Evolutionary conservation across 2,113 vertebrate species (phyloP), one percentile per base, ranked within the genome.

Genomic region (Tychaedon coryphoeus): DNA sequence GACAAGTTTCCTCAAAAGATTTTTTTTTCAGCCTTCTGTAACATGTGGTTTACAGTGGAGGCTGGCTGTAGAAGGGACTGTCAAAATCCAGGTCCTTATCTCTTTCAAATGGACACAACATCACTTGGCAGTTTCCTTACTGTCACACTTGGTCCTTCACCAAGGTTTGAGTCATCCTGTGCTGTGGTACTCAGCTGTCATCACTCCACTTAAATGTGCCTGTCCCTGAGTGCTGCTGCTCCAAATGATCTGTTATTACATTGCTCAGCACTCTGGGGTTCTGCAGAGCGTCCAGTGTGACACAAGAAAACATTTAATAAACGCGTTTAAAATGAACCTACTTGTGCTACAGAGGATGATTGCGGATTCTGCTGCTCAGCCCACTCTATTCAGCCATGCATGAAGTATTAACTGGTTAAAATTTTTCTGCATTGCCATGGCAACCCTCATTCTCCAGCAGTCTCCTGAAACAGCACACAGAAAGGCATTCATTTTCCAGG

Each of bases 341-440:
- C 65, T 76, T 71, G 76, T 53, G 74, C 47, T 72, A 18, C 79
- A 83, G 72, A 62, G 28, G 60, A 62, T 71, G 54, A 84, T n/a
- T 82, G 77, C 72, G 76, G 81, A 67, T 90, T 87, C 66, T 60
- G 51, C 82, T 91, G 12, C 74, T 89, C 75, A 60, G 74, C 86
- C 86, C 69, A 13, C 50, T 90, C 53, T 80, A 84, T 85, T 95
- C 86, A 95, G 53, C 62, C 40, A 54, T 69, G 54, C 84, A 79
- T 38, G 33, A 95, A 94, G 71, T 43, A 95, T 86, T 83, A 94
- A 82, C 90, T 90, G 85, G 60, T 97, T 57, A 86, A 95, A 73
- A 28, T 85, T 92, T 95, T 90, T 92, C 91, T 69, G 9, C 19
- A 96, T 97, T 95, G 67, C 96, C 93, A 96, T 97, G 91, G 95